Conservation (phyloP, 30 jellyfish, hydroid and myxozoan genomes). For the Chironex yamaguchii region DNA sequence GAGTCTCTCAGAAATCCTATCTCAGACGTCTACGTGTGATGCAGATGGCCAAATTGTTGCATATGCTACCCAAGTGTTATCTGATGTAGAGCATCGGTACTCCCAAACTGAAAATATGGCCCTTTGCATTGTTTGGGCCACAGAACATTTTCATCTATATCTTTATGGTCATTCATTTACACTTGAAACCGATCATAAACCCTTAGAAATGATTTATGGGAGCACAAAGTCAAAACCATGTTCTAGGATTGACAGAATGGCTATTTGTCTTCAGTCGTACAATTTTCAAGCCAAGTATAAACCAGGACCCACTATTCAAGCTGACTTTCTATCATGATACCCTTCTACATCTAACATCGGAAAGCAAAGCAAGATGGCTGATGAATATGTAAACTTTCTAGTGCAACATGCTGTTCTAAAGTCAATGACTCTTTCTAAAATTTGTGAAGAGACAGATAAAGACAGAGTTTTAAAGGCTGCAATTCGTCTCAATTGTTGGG, state of each 20-base stretch:
- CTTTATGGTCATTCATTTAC: conserved; percentile 45
- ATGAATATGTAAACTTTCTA: conserved; percentile 1
- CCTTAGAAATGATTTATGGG: not conserved
- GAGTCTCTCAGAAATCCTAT: not conserved
- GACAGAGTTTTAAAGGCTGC: conserved; percentile 15
- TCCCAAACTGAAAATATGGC: conserved; percentile 62
- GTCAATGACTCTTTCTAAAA: too few species aligned
- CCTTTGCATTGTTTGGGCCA: conserved; percentile 37
- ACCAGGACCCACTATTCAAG: conserved; percentile 2
- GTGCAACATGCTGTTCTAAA: too few species aligned
- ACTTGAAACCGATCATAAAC: conserved; percentile 9
- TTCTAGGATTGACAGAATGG: not conserved
- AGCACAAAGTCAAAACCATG: conserved; percentile 4
- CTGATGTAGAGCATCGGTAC: conserved; percentile 47
- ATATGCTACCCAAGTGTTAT: conserved; percentile 32
- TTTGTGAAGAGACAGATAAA: too few species aligned
- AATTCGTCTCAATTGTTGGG: conserved; percentile 14
- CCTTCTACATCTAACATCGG: not conserved
- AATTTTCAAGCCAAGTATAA: not conserved
- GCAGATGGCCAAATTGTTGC: not conserved
- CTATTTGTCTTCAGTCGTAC: not conserved
- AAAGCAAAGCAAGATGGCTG: conserved; percentile 22
- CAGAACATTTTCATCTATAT: conserved; percentile 48
- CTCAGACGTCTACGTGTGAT: not conserved
- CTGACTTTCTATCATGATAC: conserved; percentile 9